Evolutionary conservation across 2,797 vertebrate genomes (phyloP), one percentile per base, ranked within the genome.

Genomic region (Ceyx erithaca): DNA sequence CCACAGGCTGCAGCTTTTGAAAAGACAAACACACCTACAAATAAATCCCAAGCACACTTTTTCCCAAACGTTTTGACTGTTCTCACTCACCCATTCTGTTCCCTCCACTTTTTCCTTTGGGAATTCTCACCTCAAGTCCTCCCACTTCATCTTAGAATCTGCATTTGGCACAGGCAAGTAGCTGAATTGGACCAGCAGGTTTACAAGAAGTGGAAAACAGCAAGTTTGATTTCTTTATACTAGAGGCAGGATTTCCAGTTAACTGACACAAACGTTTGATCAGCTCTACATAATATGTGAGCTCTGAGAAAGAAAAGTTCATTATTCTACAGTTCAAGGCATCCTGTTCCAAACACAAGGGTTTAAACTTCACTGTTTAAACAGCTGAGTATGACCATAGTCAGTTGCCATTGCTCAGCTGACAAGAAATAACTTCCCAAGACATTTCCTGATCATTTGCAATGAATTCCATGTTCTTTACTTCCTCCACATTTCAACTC

Each of bases 231-330:
- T 69, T 85, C 55, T 68, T 51, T 79, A 64, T 2, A 28, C 43
- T 45, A 51, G 13, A 78, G 37, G 9, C 13, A 23, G 18, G 62
- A 69, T 55, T 52, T 63, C 48, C 43, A 89, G 59, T 20, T 37
- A 48, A 43, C 0, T 23, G 20, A 18, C 19, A 64, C 9, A 19
- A 63, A 35, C 20, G 14, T 14, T n/a, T 76, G 12, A 35, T 26
- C 46, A 33, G 5, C 19, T 62, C 67, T 63, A 49, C 1, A 3
- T 23, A 14, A 23, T 31, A 61, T 0, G 3, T 1, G 11, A 85
- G 23, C 37, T 59, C 18, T 0, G 0, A 81, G 57, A 35, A 80
- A 73, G 6, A n/a, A 76, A n/a, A 46, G 8, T 2, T 37, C 2
- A 22, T 28, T 71, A 61, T 26, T n/a, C 45, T 41, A 10, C 7